Evolutionary conservation across 2,797 vertebrate genomes (phyloP), one percentile per base, ranked within the genome.

Genomic region (Sebastes paucispinis): DNA sequence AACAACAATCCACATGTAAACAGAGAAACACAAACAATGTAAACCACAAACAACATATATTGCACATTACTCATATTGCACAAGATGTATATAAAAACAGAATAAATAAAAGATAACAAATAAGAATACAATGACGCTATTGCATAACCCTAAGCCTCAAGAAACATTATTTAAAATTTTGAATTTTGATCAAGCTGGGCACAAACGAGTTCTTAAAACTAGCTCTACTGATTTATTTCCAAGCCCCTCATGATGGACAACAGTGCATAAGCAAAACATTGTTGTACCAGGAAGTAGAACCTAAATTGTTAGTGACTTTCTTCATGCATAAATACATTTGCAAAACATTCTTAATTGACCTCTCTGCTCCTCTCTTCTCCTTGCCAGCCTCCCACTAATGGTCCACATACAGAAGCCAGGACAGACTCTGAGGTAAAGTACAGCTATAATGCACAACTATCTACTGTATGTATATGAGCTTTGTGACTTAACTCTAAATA

Each of bases 391-490:
- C 55, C 62, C 8, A 18, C 32, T 36, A 14, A 22, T 27, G 14
- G 14, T 75, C 11, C 34, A 14, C 39, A 79, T 25, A 60, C 29
- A 68, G 34, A 79, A 18, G 13, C 54, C 3, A 55, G 22, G 16
- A 39, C 29, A n/a, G 18, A 52, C 31, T 55, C 36, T 11, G 20
- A 50, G 85, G 87, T 92, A 77, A 79, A 54, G 5, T 39, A 10
- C 47, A 32, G 20, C 32, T 66, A 25, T 27, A 16, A 70, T 75
- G 3, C 77, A 50, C 11, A 25, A 27, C 4, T 27, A 20, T 25
- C 36, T 24, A 47, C 14, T 22, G 1, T 25, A 43, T 39, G 34
- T 25, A 27, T 52, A 32, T 47, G 2, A 59, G 8, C 24, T 72
- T 52, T 68, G 67, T 70, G n/a, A 65, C 18, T 36, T 29, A 18